Evolutionary conservation across 2,888 invertebrate species (phyloP).

Genomic region (Melinaea marsaeus): DNA sequence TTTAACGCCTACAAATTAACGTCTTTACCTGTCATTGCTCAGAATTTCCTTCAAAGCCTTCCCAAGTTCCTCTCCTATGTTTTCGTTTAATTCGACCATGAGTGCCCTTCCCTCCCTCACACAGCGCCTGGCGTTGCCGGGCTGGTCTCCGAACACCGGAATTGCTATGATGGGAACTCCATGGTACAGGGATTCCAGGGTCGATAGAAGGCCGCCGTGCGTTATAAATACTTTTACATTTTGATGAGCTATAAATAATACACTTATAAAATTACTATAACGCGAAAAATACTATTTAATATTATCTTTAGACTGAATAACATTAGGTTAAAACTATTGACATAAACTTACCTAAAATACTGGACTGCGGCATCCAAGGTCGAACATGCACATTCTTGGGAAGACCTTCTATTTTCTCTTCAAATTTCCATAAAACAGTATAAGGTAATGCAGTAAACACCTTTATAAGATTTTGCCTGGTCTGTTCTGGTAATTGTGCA

Average conservation of each 20-base stretch:
- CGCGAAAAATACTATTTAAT: neutral
- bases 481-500: constrained; percentile 35
- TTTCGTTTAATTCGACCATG: constrained; percentile 35
- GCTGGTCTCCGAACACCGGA: constrained; percentile 60
- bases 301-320: neutral
- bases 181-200: constrained; percentile 40
- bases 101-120: constrained; percentile 43
- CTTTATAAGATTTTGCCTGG: constrained; percentile 38
- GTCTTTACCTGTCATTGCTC: constrained; percentile 42
- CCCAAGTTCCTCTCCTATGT: constrained; percentile 41
- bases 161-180: constrained; percentile 55
- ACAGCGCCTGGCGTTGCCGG: constrained; percentile 45
- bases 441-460: constrained; percentile 47
- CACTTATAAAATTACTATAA: no score
- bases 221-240: constrained; percentile 46
- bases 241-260: constrained; percentile 40
- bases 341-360: constrained; percentile 59
- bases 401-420: constrained; percentile 48
- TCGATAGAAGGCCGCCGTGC: constrained; percentile 46
- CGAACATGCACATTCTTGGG: constrained; percentile 62
- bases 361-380: constrained; percentile 72
- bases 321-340: neutral
- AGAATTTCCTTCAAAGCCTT: constrained; percentile 44
- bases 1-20: no score
- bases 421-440: constrained; percentile 73